phyloP scores from a whole-genome alignment of 2,797 vertebrate species.

The Lacerta bilineata region DNA sequence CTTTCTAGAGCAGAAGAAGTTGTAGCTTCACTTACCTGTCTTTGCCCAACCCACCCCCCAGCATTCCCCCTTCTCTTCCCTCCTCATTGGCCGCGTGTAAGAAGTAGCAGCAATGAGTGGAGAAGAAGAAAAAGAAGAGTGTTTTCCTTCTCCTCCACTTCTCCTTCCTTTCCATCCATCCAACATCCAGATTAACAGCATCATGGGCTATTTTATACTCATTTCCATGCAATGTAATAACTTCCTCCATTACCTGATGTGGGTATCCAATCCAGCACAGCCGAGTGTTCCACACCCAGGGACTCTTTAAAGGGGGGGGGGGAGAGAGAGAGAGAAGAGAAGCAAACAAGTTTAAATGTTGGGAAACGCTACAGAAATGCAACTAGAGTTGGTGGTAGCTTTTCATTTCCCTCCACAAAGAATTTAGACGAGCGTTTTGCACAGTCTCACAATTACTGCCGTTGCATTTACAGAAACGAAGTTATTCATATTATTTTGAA shows the following conservation, averaged over 20 bases:
- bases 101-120: no score
- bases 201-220: background rate
- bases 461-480: conserved; percentile 59
- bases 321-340: conserved; percentile 48
- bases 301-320: conserved; percentile 80
- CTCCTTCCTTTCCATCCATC: no score
- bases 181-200: no score
- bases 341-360: conserved; percentile 38
- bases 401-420: background rate
- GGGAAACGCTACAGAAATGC: background rate
- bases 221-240: conserved; percentile 47
- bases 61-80: background rate
- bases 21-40: background rate
- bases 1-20: background rate
- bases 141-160: no score
- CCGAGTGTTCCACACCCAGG: conserved; percentile 97
- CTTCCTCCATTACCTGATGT: conserved; percentile 89
- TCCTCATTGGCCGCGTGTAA: background rate
- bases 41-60: background rate
- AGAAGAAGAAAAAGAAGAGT: background rate
- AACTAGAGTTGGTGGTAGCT: background rate
- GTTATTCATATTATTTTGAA: conserved; percentile 40
- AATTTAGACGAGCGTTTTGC: background rate
- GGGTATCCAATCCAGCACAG: conserved; percentile 98
- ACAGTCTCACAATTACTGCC: conserved; percentile 28